Evolutionary conservation across 2,113 vertebrate genomes (phyloP).

Genomic region (Trematocara unimaculatum): DNA sequence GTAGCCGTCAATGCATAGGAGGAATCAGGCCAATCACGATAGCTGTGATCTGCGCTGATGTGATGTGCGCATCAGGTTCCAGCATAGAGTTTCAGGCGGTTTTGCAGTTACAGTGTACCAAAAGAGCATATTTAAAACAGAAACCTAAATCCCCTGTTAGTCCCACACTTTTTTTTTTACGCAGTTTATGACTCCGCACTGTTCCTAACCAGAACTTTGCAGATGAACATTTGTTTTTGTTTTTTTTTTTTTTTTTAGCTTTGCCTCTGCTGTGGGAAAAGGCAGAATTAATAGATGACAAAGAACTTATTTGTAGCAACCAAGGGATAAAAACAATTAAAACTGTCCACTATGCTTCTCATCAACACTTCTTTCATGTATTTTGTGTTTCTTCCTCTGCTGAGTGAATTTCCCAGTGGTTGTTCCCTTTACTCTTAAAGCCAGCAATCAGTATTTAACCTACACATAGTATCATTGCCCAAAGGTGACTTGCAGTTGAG

Average conservation of each 20-base stretch:
- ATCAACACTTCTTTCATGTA: not conserved
- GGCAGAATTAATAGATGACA: not conserved
- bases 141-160: not conserved
- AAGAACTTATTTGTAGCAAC: not conserved
- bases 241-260: not conserved
- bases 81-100: not conserved
- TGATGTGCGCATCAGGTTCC: not conserved
- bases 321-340: not conserved
- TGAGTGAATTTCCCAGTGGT: not conserved
- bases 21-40: not conserved
- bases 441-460: not conserved
- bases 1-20: not conserved
- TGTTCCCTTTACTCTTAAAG: not conserved
- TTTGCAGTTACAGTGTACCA: not conserved
- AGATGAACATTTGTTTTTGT: not conserved
- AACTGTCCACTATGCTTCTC: not conserved
- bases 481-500: not conserved
- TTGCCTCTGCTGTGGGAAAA: not conserved
- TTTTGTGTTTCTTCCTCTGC: not conserved
- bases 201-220: not conserved
- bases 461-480: not conserved
- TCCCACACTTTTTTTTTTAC: rapidly evolving
- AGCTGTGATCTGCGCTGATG: not conserved
- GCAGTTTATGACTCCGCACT: not conserved
- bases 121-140: not conserved